Percentiles rank a stretch among this genome's conserved stretches.
phyloP scores from a whole-genome alignment of 2,113 vertebrate genomes.

The Psammodynastes pulverulentus region DNA sequence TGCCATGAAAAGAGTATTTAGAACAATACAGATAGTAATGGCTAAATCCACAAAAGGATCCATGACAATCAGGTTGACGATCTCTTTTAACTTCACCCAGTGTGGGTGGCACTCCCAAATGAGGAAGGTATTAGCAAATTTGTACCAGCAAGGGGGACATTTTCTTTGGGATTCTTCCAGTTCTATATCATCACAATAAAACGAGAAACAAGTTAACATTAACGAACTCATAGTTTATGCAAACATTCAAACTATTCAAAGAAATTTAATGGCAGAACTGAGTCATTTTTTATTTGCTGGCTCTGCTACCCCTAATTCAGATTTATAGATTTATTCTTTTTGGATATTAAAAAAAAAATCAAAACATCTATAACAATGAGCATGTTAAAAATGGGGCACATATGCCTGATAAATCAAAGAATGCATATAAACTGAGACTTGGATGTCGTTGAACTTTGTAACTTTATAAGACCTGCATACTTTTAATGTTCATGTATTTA shows the following conservation, averaged over 20 bases:
- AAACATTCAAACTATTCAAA: not conserved
- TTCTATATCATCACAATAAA: slow-evolving; percentile 70
- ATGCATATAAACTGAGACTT: not conserved
- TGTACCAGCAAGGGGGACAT: slow-evolving; percentile 98
- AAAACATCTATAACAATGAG: not conserved
- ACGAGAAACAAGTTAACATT: not conserved
- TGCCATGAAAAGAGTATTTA: slow-evolving; percentile 98
- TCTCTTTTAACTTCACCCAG: slow-evolving; percentile 94
- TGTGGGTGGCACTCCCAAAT: slow-evolving; percentile 95
- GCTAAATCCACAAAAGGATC: slow-evolving; percentile 97
- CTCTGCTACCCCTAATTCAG: not conserved
- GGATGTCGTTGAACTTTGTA: not conserved
- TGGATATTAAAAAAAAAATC: not conserved
- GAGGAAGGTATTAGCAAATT: slow-evolving; percentile 89
- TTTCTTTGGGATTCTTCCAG: slow-evolving; percentile 95
- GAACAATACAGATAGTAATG: slow-evolving; percentile 98
- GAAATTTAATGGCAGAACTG: not conserved
- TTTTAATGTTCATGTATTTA: not conserved
- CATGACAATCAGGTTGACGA: slow-evolving; percentile 93
- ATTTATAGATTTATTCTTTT: slow-evolving; percentile 1
- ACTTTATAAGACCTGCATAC: not conserved
- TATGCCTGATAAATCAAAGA: not conserved
- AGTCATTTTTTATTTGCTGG: not conserved
- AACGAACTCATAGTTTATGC: not conserved
- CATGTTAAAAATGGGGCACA: not conserved